Evolutionary conservation across 2,113 vertebrate genomes (phyloP).

Genomic region (Syngnathus typhle): DNA sequence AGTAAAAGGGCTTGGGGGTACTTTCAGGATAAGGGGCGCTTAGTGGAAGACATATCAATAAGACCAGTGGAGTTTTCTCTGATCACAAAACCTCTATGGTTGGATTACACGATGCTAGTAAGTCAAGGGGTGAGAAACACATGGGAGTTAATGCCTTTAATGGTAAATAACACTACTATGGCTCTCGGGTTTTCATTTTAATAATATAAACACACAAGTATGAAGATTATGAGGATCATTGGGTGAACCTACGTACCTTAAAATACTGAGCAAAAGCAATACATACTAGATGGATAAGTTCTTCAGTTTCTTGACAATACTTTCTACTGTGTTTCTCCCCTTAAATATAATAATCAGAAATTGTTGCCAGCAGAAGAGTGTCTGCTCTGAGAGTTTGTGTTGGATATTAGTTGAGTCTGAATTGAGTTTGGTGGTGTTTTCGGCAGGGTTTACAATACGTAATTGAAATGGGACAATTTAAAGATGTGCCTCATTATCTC

Average conservation of each 20-base stretch:
- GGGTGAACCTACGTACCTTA: background rate
- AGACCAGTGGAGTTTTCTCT: conserved; percentile 27
- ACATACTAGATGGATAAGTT: background rate
- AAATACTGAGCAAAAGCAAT: background rate
- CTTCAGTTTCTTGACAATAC: background rate
- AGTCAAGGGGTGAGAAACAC: conserved; percentile 26
- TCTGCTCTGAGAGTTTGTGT: no score
- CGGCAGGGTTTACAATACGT: background rate
- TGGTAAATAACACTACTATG: conserved; percentile 33
- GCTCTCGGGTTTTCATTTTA: conserved; percentile 40
- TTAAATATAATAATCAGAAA: background rate
- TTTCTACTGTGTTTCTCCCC: background rate
- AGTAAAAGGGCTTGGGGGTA: conserved; percentile 20
- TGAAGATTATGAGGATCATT: conserved; percentile 12
- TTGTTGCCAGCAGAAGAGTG: background rate
- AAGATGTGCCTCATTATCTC: no score
- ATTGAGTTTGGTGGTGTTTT: background rate
- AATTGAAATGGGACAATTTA: background rate
- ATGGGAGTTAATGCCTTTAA: conserved; percentile 38
- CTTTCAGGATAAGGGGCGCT: conserved; percentile 1
- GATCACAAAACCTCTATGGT: conserved; percentile 17
- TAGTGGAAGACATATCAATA: conserved; percentile 20
- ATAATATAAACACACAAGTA: conserved; percentile 42
- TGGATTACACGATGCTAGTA: conserved; percentile 31
- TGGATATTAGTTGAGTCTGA: background rate